Base-by-base conservation (phyloP, 2,888 invertebrate genomes). In the Aelia acuminata region DNA sequence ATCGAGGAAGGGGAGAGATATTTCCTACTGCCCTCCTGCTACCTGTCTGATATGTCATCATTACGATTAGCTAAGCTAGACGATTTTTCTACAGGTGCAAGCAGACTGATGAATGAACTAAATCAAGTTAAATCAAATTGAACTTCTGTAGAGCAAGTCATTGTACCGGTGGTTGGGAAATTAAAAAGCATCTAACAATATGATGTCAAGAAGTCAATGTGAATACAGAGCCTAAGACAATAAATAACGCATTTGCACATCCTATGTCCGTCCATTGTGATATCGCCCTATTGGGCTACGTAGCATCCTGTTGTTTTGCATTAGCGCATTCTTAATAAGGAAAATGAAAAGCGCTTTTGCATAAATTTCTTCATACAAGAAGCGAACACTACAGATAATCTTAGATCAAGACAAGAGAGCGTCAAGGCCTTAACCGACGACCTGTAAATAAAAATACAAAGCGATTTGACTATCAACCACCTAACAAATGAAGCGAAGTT, bases 361-460 rank as follows among this genome's bases (percentile, higher is more conserved):
- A 35, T 63, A 15, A 63, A 63, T 63, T 63, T 11, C 31, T 31
- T 63, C 18, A 31, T 13, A 57, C 26, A 26, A 26, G 13, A 31
- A 18, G 18, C 5, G 8, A n/a, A 26, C 57, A 0, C 13, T 57
- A 1, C 26, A 57, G 8, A 57, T 63, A 63, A 63, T 63, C 63
- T 31, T 15, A 63, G 31, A 63, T 70, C 31, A 10, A 70, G 35
- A 7, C 18, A 70, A n/a, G 13, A 26, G 15, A 1, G 35, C 31
- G 63, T 5, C 63, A 70, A 70, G 63, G 18, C 63, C 63, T 70
- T 70, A 70, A 70, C 63, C 31, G 63, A 70, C 63, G 63, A 70
- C 31, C 63, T 70, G 63, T 70, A 70, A 70, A 70, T 70, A 70
- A 70, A 35, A 70, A 35, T 35, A 70, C 18, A 4, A 70, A 31